phyloP scores from a whole-genome alignment of 2,113 vertebrate genomes.

The Oreochromis tanganicae region DNA sequence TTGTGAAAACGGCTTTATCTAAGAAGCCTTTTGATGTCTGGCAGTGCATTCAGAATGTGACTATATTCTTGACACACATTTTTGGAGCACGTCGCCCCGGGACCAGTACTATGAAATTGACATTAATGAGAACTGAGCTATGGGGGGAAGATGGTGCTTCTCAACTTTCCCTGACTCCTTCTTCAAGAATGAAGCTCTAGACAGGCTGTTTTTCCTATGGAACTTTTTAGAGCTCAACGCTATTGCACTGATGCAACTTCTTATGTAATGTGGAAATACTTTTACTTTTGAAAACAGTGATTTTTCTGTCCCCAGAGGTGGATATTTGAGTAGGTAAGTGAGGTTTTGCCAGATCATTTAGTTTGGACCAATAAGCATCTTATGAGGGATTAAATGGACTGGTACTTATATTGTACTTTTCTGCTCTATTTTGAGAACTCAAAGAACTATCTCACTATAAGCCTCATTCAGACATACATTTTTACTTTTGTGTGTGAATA shows the following conservation, averaged over 20 bases:
- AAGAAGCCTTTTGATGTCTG: slow-evolving; percentile 55
- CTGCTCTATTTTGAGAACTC: not conserved
- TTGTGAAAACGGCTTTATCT: slow-evolving; percentile 60
- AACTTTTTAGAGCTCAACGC: not conserved
- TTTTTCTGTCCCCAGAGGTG: not conserved
- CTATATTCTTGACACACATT: slow-evolving; percentile 49
- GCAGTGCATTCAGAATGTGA: slow-evolving; percentile 65
- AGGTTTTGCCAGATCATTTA: not conserved
- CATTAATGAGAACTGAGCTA: slow-evolving; percentile 70
- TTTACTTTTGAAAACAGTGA: not conserved
- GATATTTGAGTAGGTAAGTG: not conserved
- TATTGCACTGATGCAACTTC: not conserved
- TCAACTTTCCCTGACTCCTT: slow-evolving; percentile 55
- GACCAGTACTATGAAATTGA: slow-evolving; percentile 68
- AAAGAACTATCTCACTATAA: not conserved
- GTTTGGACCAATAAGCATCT: not conserved
- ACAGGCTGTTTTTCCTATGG: not conserved
- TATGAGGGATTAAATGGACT: not conserved
- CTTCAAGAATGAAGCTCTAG: slow-evolving; percentile 20
- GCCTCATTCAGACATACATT: not conserved
- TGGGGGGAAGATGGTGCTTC: slow-evolving; percentile 20
- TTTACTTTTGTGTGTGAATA: not conserved
- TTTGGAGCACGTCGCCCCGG: slow-evolving; percentile 29
- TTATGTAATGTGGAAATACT: not conserved
- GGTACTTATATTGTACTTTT: not conserved